Base-by-base conservation (phyloP, 2,113 vertebrate species). In the Carassius auratus region DNA sequence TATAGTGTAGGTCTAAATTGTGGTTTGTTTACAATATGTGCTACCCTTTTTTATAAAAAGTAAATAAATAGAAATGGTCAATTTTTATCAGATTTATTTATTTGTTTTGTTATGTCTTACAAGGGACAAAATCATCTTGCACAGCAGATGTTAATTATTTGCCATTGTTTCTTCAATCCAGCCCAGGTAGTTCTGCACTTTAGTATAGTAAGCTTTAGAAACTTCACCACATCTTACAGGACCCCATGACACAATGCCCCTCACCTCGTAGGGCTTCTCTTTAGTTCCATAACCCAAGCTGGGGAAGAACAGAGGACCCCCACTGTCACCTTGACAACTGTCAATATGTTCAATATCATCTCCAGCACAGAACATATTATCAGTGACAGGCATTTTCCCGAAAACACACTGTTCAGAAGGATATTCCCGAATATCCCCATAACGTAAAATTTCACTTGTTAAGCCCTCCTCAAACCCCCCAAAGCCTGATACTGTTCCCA, bases 211-310 rank as follows among this genome's bases (percentile, higher is more conserved):
- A 7, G 96, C 96, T 45, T 95, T 97, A 68, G 62, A 86, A 21
- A n/a, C 13, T 2, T 7, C 9, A 0, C 94, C 94, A 74, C 97
- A 99, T 8, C 10, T 14, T 0, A 23, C 0, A n/a, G 76, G 0
- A 4, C 97, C 97, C 97, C 97, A 99, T 42, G 98, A 98, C 87
- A 98, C 94, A 78, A 99, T 84, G 12, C 97, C 98, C 0, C 90
- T 93, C 0, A 95, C 91, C n/a, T 69, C 88, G 62, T 95, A 85
- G 4, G 90, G 92, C 0, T 42, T 42, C 0, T 73, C 9, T 17
- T 10, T 13, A 52, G 81, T 86, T 2, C 23, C 79, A 0, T 13
- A 2, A 6, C 89, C 81, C 81, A 94, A 9, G 19, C 19, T 73
- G 0, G 93, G 94, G 17, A 74, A 7, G 96, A 6, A 94, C 95